A percentile compares a stretch with the other conserved stretches of the same genome.
Evolutionary conservation across 1,140 invertebrate species (phyloP).

Genomic region (Nylanderia fulva): DNA sequence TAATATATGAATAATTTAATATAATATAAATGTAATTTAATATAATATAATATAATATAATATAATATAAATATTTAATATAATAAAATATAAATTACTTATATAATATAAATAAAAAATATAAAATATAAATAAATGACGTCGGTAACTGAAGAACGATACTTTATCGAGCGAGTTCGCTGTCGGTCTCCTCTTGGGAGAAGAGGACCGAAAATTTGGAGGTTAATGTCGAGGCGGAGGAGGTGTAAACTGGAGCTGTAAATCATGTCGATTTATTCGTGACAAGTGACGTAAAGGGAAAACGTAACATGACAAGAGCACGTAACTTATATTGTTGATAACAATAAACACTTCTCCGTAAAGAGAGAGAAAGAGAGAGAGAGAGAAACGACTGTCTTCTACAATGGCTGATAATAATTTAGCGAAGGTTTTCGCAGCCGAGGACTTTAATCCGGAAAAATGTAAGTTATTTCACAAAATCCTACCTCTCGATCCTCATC

Average conservation of each 20-base stretch:
- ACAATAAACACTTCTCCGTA: not conserved
- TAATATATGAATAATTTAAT: too few species aligned
- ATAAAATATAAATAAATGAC: too few species aligned
- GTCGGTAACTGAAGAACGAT: not conserved
- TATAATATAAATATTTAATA: too few species aligned
- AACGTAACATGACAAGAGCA: slow-evolving; percentile 32
- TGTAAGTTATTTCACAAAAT: slow-evolving; percentile 78
- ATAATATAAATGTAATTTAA: too few species aligned
- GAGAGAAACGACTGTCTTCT: slow-evolving; percentile 24
- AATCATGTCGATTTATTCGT: slow-evolving; percentile 51
- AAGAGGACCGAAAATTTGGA: not conserved
- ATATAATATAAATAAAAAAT: too few species aligned
- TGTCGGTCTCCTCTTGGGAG: not conserved
- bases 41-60: too few species aligned
- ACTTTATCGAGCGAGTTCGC: not conserved
- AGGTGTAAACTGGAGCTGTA: slow-evolving; percentile 27
- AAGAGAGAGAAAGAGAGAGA: too few species aligned
- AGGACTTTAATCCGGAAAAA: slow-evolving; percentile 86
- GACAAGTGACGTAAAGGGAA: slow-evolving; percentile 9
- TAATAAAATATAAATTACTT: too few species aligned
- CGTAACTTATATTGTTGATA: not conserved
- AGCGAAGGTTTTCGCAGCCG: slow-evolving; percentile 78
- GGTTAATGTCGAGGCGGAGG: slow-evolving; percentile 34
- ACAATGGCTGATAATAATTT: slow-evolving; percentile 80
- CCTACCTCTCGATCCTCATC: too few species aligned